Evolutionary conservation across 2,888 invertebrate species (phyloP), one percentile per base, ranked within the genome.

Genomic region (Deilephila elpenor): DNA sequence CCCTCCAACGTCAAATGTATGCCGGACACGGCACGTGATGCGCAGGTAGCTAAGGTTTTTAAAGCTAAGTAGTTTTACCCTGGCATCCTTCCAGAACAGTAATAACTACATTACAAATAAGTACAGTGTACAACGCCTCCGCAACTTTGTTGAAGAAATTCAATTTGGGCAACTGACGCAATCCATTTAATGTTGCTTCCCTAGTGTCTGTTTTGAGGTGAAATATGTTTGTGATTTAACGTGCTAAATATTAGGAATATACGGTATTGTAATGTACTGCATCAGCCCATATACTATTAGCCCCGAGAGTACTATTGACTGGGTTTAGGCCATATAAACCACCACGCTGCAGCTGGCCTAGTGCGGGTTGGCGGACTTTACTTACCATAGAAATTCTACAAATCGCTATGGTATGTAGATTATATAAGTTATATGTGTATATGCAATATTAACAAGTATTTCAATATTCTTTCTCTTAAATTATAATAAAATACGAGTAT

Each of bases 61-160:
- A 86, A 86, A 88, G 81, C 83, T 86, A 88, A 90, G 88, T 87
- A 87, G 83, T 85, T 86, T 82, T 82, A 79, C 74, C 82, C 79
- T 91, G 91, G 91, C 90, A 73, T 29, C 61, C 72, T 80, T 87
- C 91, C 91, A 91, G 80, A 81, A 79, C 79, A 79, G 88, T 87
- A 89, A 90, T 88, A 88, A 90, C 86, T 82, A 83, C 85, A 86
- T 89, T 86, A 89, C 88, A 88, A 86, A 88, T 87, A 88, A 89
- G 88, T 85, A 86, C 88, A 86, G 83, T 81, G 78, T 78, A 75
- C 77, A 61, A 37, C 44, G 70, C 56, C 56, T 51, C 51, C 51
- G 59, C 29, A 34, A 70, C 71, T 29, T 71, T 32, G 61, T 73
- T 62, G 34, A 60, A 62, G 56, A 77, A 79, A 80, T 82, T 82